Conservation (phyloP, 2,797 vertebrate species). For the Darevskia mixta region DNA sequence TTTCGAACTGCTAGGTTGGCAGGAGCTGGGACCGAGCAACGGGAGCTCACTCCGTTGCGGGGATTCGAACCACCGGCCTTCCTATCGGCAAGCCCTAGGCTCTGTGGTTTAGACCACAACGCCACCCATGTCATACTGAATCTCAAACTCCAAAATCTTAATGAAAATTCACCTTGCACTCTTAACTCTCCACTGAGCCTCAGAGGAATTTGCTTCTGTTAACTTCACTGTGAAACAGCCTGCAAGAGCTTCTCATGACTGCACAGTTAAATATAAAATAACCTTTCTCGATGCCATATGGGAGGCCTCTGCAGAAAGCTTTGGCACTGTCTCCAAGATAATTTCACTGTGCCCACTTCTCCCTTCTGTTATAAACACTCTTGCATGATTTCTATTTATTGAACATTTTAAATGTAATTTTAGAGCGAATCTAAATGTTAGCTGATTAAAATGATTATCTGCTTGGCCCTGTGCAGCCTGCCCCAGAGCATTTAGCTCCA, state of each 20-base stretch:
- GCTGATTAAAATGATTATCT: constrained; percentile 69
- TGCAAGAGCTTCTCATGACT: constrained; percentile 36
- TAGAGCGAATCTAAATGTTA: constrained; percentile 74
- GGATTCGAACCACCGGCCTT: too few relatives aligned
- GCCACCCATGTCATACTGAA: too few relatives aligned
- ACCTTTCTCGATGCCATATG: constrained; percentile 56
- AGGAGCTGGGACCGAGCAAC: too few relatives aligned
- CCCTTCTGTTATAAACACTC: constrained; percentile 59
- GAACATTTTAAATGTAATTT: constrained; percentile 71
- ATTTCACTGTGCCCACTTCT: constrained; percentile 48
- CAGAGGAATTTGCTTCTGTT: constrained; percentile 31
- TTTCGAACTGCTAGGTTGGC: too few relatives aligned
- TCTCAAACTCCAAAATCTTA: not conserved
- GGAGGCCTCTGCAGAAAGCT: constrained; percentile 53
- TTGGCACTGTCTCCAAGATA: constrained; percentile 55
- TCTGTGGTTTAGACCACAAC: too few relatives aligned
- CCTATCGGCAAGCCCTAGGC: too few relatives aligned
- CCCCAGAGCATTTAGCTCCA: not conserved
- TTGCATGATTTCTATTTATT: constrained; percentile 68
- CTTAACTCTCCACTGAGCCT: not conserved
- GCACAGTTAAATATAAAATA: constrained; percentile 53
- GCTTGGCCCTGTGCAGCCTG: constrained; percentile 45
- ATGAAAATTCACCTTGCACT: not conserved
- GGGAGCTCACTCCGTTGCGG: too few relatives aligned
- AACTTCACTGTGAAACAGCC: constrained; percentile 43